Base-by-base conservation (phyloP, 2,888 invertebrate genomes). In the Cremastinae sp. region DNA sequence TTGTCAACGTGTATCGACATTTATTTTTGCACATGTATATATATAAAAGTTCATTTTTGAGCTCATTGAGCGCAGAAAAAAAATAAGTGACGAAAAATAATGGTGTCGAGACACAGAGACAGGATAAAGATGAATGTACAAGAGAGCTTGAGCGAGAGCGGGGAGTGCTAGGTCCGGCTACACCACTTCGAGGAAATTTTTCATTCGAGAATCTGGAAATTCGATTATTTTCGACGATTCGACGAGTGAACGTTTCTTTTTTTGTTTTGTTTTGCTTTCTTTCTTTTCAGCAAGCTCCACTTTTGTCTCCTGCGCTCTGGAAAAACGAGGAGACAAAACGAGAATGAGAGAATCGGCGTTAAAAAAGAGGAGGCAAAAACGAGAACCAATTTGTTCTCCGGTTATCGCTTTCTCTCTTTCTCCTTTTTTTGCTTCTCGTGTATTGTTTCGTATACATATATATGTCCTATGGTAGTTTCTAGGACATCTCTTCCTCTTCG, bases 131-230 rank as follows among this genome's bases (percentile, higher is more conserved):
- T 88, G 91, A 78, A 85, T 86, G 83, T 84, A 87, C 87, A 74
- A 81, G 66, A 80, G 54, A 81, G 38, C 78, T 69, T 80, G 64
- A 78, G 62, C 88, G 88, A 80, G 78, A 82, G 65, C 78, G 83
- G 83, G 86, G 86, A 88, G 87, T 86, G 87, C 87, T 83, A 87
- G 88, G 87, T 88, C 87, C 88, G 84, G 89, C 89, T 89, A 89
- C 88, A 89, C 88, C 89, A 88, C 85, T 83, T 83, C 81, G 28
- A 81, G 83, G 86, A 85, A 83, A 82, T 78, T 51, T 51, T 43
- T 38, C 56, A 75, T 79, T 79, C 77, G 66, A 78, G 75, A 74
- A 65, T 72, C 66, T 76, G 74, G 74, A 78, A 66, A 59, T 20
- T 34, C 43, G 61, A 38, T 59, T 54, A 38, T 75, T 70, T 8